Evolutionary conservation across 1,140 invertebrate genomes (phyloP).

Genomic region (Drosophila mauritiana): DNA sequence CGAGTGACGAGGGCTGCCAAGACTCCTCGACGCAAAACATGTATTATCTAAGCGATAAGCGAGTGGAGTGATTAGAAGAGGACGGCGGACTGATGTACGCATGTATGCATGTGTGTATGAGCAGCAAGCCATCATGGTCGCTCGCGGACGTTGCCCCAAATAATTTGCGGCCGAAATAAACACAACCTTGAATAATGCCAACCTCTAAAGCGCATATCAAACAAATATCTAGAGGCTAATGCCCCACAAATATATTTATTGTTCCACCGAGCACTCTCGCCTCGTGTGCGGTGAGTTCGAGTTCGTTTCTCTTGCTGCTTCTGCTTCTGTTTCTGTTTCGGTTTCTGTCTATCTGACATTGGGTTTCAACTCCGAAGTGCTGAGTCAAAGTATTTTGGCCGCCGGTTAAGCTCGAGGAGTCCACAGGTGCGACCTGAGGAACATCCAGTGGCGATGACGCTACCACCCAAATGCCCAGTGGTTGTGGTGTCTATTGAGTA

Average conservation of each 20-base stretch:
- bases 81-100: no score
- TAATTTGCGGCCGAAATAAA: constrained; percentile 49
- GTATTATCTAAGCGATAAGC: constrained; percentile 20
- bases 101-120: neutral
- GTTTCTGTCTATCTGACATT: constrained; percentile 61
- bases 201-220: constrained; percentile 55
- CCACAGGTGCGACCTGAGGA: constrained; percentile 18
- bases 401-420: constrained; percentile 49
- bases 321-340: constrained; percentile 13
- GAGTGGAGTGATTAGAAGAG: no score
- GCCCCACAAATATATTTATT: constrained; percentile 41
- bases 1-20: neutral
- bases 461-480: neutral
- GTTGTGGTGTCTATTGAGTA: no score
- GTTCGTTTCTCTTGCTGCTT: constrained; percentile 27
- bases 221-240: constrained; percentile 57
- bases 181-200: constrained; percentile 53
- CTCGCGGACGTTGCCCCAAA: constrained; percentile 52
- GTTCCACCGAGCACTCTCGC: constrained; percentile 1
- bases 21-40: constrained; percentile 2
- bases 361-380: constrained; percentile 48
- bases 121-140: constrained; percentile 25
- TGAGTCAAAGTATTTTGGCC: constrained; percentile 69
- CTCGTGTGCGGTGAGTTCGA: constrained; percentile 17
- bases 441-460: constrained; percentile 9